Evolutionary conservation across 2,113 vertebrate genomes (phyloP), one percentile per base, ranked within the genome.

Genomic region (Tauraco erythrolophus): DNA sequence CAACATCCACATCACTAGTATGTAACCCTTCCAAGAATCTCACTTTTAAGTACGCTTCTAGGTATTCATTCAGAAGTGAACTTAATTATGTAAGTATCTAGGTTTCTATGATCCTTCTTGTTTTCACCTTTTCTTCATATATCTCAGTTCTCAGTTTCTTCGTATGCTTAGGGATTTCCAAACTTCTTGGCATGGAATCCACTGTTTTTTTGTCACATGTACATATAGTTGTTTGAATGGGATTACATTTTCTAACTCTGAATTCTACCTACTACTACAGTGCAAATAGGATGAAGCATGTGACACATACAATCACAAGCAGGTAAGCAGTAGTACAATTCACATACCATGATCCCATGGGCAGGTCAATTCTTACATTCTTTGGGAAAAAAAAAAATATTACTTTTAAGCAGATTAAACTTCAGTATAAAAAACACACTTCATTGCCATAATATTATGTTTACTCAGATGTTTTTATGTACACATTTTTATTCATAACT

Each of bases 401-500:
- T 68, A 30, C 72, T 89, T 92, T 69, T 35, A 68, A 8, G 17
- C 17, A 79, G 31, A 72, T 60, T 37, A 64, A 91, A 89, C 23
- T 58, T 27, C 71, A 74, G 28, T 21, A 76, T 3, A 39, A 89
- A 76, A 82, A 72, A 86, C 54, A 86, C 6, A 61, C 54, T 70
- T 81, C 37, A 46, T 9, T 91, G 54, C 71, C 54, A 31, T 46
- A 65, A 92, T 65, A 60, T 7, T 53, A 61, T 60, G 82, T 95
- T 95, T 94, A 80, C 56, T 92, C 76, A 84, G 39, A 88, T 91
- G 71, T 88, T 84, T 88, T 62, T 72, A 77, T 75, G 83, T 76
- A 79, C 48, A 61, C 48, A 35, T 92, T 97, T 97, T 89, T 93
- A 83, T 80, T 89, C 90, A 37, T 66, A 90, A 94, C 66, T 92